Base-by-base conservation (phyloP, 2,797 vertebrate species). In the Artibeus lituratus region DNA sequence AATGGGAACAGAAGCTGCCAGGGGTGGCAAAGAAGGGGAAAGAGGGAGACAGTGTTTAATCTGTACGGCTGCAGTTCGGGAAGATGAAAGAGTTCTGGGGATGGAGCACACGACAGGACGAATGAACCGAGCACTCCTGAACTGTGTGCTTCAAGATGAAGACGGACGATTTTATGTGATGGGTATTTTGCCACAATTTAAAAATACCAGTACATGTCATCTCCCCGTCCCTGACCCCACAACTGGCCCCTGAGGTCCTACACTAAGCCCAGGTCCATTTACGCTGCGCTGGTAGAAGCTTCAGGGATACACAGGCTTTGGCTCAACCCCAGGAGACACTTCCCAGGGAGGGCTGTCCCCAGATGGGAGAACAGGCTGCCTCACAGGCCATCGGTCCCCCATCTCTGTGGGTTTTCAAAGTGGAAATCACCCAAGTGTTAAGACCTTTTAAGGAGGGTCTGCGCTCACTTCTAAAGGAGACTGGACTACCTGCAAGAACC, bases 91-190 rank as follows among this genome's bases (percentile, higher is more conserved):
- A 26, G 29, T 44, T 82, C 67, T 24, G 29, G 44, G 62, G 57
- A 88, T 4, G 0, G 37, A 57, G 0, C 74, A 37, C 12, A 35
- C 42, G 7, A 14, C 2, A 1, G 32, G 0, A 3, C 47, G 47
- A 24, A 37, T 1, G 1, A 7, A 55, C 44, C 70, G 10, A 44
- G n/a, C 35, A n/a, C 26, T 37, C 32, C 35, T 5, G 5, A 49
- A 37, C 24, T 8, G 44, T n/a, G 14, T 35, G 2, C 44, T 15
- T 5, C 47, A 32, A 53, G 22, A 53, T 3, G 11, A 18, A 37
- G 85, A 44, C 3, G 35, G 77, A 10, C 10, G 29, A 12, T 69
- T 35, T 29, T 16, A 42, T 11, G 2, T 22, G 32, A 44, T 21
- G 37, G 21, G 22, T 32, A 47, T 78, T 69, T 77, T 18, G 77